Evolutionary conservation across 2,888 invertebrate species (phyloP), one percentile per base, ranked within the genome.

Genomic region (Oegoconia quadripuncta): DNA sequence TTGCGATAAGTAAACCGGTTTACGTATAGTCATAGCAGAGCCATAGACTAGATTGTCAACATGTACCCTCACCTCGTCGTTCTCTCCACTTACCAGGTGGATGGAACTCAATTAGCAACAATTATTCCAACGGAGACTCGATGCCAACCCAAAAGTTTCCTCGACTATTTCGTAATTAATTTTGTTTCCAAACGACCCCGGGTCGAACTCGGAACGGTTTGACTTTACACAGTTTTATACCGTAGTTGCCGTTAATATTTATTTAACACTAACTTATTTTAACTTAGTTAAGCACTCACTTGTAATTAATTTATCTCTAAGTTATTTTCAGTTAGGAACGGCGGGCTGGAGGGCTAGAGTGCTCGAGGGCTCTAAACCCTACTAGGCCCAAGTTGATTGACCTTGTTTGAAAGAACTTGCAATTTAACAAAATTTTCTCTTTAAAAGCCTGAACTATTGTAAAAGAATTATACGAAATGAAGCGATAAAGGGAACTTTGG

Each of bases 21-120:
- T n/a, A n/a, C n/a, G n/a, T n/a, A n/a, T n/a, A n/a, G n/a, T n/a
- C n/a, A n/a, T n/a, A n/a, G n/a, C n/a, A n/a, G n/a, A n/a, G n/a
- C n/a, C 13, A 27, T 27, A 14, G 13, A 27, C 12, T 27, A 22
- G 22, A 22, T 4, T 12, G 5, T 23, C n/a, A 25, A 16, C 16
- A 11, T 3, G 9, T n/a, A 17, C 17, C 16, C 34, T 11, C 12
- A 8, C 16, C 12, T 11, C 15, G 59, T 58, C 48, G 50, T 50
- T 43, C 52, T 53, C 59, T 52, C 59, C 60, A 54, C 59, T 57
- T 48, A 52, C 64, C 73, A 74, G 74, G 74, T 76, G 64, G 70
- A 65, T 64, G 67, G 64, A 76, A 79, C 80, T 78, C 80, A 78
- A 81, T 82, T 82, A 82, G 74, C 75, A 74, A 74, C 82, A 80